Conservation (phyloP, 2,888 invertebrate species). For the Chymomyza fuscimana region DNA sequence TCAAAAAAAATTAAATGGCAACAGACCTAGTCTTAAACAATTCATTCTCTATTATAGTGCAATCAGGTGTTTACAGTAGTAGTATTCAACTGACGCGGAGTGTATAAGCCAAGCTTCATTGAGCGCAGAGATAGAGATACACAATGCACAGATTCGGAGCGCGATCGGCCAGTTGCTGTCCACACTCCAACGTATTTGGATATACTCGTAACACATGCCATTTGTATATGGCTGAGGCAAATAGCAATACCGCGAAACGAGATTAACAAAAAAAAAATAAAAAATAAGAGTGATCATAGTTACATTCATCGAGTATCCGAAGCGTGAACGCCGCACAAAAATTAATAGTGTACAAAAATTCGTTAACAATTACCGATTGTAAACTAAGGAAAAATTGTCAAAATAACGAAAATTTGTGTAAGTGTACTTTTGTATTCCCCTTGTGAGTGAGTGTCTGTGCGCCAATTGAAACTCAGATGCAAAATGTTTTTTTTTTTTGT, state of each 20-base stretch:
- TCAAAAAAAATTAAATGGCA: no score
- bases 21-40: no score
- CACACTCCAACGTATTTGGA: constrained; percentile 71
- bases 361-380: constrained; percentile 55
- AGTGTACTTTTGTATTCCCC: constrained; percentile 39
- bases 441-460: constrained; percentile 24
- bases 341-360: constrained; percentile 26
- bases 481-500: constrained; percentile 18
- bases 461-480: constrained; percentile 6
- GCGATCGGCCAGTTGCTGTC: constrained; percentile 64
- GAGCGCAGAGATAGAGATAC: constrained; percentile 45
- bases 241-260: constrained; percentile 18
- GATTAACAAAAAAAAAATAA: constrained; percentile 22
- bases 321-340: constrained; percentile 52
- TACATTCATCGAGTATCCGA: constrained; percentile 63
- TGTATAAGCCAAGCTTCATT: constrained; percentile 64
- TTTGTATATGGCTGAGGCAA: constrained; percentile 37
- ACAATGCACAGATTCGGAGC: constrained; percentile 39
- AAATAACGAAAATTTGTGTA: constrained; percentile 62
- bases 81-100: neutral
- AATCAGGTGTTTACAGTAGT: neutral
- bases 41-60: neutral
- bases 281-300: constrained; percentile 41
- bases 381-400: constrained; percentile 26
- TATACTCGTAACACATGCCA: constrained; percentile 32